phyloP scores from a whole-genome alignment of 1,140 invertebrate species.

The Drosophila orosa region DNA sequence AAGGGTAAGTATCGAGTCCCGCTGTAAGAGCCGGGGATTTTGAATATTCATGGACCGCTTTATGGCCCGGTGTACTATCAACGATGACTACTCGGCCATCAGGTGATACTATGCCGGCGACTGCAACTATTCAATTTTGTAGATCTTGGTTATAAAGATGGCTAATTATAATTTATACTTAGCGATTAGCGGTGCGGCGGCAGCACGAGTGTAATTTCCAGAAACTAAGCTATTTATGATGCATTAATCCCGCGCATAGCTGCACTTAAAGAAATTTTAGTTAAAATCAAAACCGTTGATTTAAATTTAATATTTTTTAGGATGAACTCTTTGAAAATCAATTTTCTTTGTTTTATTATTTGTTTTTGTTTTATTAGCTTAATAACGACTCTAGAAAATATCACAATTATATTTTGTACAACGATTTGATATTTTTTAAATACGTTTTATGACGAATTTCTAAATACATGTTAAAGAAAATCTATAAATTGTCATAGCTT shows the following conservation, averaged over 20 bases:
- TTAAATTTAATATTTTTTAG: not conserved
- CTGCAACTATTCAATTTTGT: constrained; percentile 51
- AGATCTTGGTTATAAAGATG: constrained; percentile 46
- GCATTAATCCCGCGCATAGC: constrained; percentile 40
- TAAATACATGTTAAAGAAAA: no score
- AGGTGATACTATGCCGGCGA: constrained; percentile 16
- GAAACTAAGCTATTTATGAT: constrained; percentile 57
- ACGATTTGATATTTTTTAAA: no score
- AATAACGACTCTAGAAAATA: no score
- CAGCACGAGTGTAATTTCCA: constrained; percentile 36
- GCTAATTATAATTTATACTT: constrained; percentile 60
- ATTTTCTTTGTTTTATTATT: not conserved
- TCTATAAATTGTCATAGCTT: no score
- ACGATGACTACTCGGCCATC: constrained; percentile 14
- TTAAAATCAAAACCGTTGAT: fast-evolving
- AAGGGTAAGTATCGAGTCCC: constrained; percentile 9
- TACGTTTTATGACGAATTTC: no score
- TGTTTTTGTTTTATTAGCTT: no score
- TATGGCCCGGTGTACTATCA: constrained; percentile 7
- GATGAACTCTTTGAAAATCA: not conserved
- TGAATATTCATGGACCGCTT: constrained; percentile 40
- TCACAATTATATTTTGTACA: no score
- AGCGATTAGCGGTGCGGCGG: constrained; percentile 30
- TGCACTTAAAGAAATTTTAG: not conserved
- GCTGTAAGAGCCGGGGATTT: constrained; percentile 4